Evolutionary conservation across 2,888 invertebrate genomes (phyloP).

Genomic region (Anoplius nigerrimus): DNA sequence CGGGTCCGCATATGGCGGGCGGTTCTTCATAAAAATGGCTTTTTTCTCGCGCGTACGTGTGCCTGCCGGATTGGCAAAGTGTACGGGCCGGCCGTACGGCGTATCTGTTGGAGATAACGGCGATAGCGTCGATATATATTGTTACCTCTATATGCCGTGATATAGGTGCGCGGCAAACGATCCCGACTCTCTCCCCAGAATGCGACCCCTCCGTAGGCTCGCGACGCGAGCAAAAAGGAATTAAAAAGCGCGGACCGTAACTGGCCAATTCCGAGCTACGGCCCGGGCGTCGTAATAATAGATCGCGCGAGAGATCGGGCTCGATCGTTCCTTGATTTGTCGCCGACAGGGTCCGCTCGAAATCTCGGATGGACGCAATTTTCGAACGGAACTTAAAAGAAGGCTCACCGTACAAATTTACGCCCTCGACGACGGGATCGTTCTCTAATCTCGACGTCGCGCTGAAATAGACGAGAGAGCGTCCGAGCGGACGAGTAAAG

Average conservation of each 20-base stretch:
- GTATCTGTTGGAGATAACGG: slow-evolving; percentile 67
- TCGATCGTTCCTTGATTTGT: no score
- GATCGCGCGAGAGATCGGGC: no score
- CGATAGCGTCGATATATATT: slow-evolving; percentile 73
- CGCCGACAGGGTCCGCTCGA: no score
- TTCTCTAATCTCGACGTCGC: no score
- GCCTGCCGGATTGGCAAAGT: slow-evolving; percentile 56
- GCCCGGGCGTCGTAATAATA: no score
- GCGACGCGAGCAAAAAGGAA: background rate
- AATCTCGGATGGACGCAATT: no score
- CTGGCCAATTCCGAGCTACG: no score
- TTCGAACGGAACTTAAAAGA: no score
- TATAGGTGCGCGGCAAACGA: no score
- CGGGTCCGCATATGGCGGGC: slow-evolving; percentile 51
- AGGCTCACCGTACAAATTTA: background rate
- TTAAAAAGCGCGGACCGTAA: background rate
- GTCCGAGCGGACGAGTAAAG: no score
- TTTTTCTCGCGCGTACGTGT: slow-evolving; percentile 59
- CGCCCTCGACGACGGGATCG: background rate
- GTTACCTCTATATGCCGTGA: slow-evolving; percentile 51
- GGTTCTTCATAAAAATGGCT: slow-evolving; percentile 73
- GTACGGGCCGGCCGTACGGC: slow-evolving; percentile 45
- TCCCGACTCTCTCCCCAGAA: slow-evolving; percentile 1
- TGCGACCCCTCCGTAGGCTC: background rate
- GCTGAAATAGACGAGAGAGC: no score